Conservation (phyloP, 53 echinoderm and acorn worm species). For the Holothuria leucospilota region DNA sequence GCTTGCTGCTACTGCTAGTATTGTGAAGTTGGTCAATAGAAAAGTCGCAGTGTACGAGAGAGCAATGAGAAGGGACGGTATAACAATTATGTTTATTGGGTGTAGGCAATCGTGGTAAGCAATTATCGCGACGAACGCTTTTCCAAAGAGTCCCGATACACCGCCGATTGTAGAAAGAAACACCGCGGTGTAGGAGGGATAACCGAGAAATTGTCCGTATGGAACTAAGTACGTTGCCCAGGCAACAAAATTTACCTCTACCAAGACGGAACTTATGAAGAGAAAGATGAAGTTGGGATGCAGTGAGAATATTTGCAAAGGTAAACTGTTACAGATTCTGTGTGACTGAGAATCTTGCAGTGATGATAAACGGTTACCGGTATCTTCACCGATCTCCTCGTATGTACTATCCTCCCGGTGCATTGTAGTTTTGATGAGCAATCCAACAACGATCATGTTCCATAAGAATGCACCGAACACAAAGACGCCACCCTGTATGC, state of each 20-base stretch:
- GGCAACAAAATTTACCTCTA: slow-evolving; percentile 17
- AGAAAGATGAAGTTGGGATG: neutral
- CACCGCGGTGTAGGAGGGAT: neutral
- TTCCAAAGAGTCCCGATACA: slow-evolving; percentile 12
- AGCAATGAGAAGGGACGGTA: slow-evolving; percentile 18
- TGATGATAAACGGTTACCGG: too few relatives aligned
- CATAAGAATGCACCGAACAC: slow-evolving; percentile 5
- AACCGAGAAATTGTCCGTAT: slow-evolving; percentile 13
- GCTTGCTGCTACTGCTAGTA: neutral
- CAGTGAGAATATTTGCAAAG: neutral
- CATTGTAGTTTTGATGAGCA: neutral
- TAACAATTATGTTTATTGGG: neutral
- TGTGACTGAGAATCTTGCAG: too few relatives aligned
- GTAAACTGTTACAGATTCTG: too few relatives aligned
- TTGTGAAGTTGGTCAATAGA: neutral
- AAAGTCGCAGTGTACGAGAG: slow-evolving; percentile 8
- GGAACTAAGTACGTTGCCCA: slow-evolving; percentile 34
- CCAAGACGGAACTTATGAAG: neutral
- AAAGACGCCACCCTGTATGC: neutral
- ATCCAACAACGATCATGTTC: neutral
- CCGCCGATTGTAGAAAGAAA: slow-evolving; percentile 14
- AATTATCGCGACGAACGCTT: neutral
- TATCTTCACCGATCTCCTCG: too few relatives aligned
- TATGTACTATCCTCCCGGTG: too few relatives aligned
- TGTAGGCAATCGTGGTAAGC: slow-evolving; percentile 1